A percentile compares a stretch with the other conserved stretches of the same genome.
phyloP scores from a whole-genome alignment of 2,888 invertebrate genomes.

The Acanthosepion esculentum region DNA sequence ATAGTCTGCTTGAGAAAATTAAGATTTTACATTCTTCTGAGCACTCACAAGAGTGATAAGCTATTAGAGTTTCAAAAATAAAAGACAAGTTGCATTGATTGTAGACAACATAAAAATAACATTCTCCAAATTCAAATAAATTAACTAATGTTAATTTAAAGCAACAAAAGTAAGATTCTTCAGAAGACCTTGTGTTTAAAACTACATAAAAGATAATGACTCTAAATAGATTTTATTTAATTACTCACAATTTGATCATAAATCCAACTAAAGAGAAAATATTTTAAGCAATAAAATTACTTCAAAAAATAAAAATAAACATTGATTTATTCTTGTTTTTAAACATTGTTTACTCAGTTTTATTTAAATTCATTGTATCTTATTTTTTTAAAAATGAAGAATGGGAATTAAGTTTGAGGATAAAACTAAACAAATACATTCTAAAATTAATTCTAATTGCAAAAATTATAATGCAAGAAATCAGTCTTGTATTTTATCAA shows the following conservation, averaged over 20 bases:
- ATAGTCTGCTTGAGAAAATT: neutral
- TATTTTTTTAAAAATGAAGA: no score
- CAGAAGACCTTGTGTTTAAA: neutral
- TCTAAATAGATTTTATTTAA: neutral
- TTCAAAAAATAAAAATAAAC: neutral
- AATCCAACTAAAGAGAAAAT: neutral
- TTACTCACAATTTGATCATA: neutral
- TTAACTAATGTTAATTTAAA: neutral
- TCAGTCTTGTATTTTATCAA: no score
- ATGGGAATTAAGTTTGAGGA: neutral
- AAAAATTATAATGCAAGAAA: neutral
- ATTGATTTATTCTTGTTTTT: neutral
- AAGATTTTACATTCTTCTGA: conserved; percentile 24
- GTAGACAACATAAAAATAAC: neutral
- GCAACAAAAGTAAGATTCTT: neutral
- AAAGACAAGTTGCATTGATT: conserved; percentile 22
- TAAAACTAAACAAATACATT: neutral
- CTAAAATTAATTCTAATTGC: neutral
- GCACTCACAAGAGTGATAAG: neutral
- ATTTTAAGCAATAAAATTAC: neutral
- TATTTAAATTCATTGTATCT: neutral
- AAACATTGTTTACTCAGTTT: neutral
- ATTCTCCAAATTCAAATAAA: neutral
- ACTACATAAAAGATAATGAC: neutral
- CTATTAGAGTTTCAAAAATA: neutral